Evolutionary conservation across 2,113 vertebrate species (phyloP).

Genomic region (Chiloscyllium plagiosum): DNA sequence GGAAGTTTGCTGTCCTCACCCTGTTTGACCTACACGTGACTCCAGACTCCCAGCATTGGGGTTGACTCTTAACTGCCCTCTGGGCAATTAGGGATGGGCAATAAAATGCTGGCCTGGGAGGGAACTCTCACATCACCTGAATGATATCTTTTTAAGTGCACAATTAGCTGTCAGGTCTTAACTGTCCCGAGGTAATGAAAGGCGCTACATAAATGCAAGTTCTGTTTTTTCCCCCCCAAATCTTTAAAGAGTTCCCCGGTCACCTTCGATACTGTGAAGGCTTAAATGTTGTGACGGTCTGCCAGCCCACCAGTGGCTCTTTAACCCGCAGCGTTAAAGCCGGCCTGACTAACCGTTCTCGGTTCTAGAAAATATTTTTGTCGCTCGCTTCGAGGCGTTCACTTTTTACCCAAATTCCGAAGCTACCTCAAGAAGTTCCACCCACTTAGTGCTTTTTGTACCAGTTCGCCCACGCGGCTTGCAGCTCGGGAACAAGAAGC

Average conservation of each 20-base stretch:
- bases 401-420: background rate
- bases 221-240: background rate
- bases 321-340: background rate
- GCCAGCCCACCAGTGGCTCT: background rate
- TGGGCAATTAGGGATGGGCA: too few species aligned
- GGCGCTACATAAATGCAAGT: background rate
- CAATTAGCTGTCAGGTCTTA: background rate
- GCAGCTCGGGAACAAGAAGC: background rate
- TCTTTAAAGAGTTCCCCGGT: background rate
- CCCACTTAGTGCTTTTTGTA: background rate
- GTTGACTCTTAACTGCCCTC: too few species aligned
- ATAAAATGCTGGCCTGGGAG: too few species aligned
- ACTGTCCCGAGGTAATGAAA: background rate
- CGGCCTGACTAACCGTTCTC: background rate
- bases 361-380: background rate
- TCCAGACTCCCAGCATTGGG: too few species aligned
- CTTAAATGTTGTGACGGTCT: background rate
- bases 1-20: too few species aligned
- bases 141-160: background rate
- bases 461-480: background rate
- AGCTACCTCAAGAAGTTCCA: background rate
- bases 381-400: background rate
- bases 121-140: too few species aligned
- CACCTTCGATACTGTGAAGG: background rate
- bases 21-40: too few species aligned